These are phyloP conservation scores for Diplosoma virens DNA, from an alignment of 23 tunicate genomes.

Conservation along the genomic window DNA sequence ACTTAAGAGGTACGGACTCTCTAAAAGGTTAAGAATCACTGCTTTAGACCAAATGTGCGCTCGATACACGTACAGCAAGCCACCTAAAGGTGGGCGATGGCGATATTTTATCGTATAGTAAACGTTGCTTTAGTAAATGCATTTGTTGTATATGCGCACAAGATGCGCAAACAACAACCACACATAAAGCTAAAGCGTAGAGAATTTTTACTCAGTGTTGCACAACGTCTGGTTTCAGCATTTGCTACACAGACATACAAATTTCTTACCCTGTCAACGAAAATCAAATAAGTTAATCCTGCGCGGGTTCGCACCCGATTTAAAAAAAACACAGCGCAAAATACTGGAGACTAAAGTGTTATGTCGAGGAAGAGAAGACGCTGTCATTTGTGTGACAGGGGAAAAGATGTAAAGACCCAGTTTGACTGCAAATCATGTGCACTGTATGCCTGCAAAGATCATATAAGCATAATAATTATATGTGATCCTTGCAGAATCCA, in stretches of 20 bases:
- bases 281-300: too few species aligned
- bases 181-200: too few species aligned
- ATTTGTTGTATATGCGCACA: background rate
- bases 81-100: constrained; percentile 4
- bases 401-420: constrained; percentile 4
- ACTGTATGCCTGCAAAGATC: background rate
- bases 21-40: too few species aligned
- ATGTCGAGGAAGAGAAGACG: constrained; percentile 3
- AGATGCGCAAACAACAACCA: too few species aligned
- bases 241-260: too few species aligned
- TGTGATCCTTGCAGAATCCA: constrained; percentile 7
- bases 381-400: constrained; percentile 7
- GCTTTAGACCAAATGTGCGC: constrained; percentile 24
- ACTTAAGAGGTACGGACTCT: too few species aligned
- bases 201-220: too few species aligned
- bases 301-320: too few species aligned
- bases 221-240: too few species aligned
- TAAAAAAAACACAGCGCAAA: background rate
- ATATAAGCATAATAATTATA: background rate
- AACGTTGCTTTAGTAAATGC: constrained; percentile 9
- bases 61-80: constrained; percentile 3
- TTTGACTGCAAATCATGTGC: background rate
- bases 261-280: too few species aligned
- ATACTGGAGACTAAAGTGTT: constrained; percentile 3
- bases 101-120: background rate